Evolutionary conservation across 1,140 invertebrate genomes (phyloP), one percentile per base, ranked within the genome.

Genomic region (Eriocheir sinensis): DNA sequence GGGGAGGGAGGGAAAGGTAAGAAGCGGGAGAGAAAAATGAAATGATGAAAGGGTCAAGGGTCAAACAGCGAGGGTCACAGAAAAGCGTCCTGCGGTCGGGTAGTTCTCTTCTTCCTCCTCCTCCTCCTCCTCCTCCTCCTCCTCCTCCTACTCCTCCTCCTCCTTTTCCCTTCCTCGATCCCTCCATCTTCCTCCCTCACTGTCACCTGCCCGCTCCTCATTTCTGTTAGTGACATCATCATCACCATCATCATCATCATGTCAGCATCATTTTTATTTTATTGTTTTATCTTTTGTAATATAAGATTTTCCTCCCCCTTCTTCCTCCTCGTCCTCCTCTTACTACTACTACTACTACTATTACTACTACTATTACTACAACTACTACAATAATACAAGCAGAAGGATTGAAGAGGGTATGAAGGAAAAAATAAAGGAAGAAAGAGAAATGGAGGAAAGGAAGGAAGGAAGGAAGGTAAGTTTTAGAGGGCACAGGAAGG

Each of bases 341-440:
- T 72, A 72, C 60, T 72, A 72, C 60, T 72, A 72, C 60, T 27
- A 72, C 60, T 72, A 2, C 27, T 72, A 72, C 60, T 72, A n/a
- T n/a, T 72, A n/a, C 60, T 72, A n/a, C 27, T 72, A n/a, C 60
- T 72, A 72, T n/a, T 72, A n/a, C 60, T n/a, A n/a, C 60, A n/a
- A n/a, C 60, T 72, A 72, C 60, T 72, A 72, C 60, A n/a, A 72
- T 0, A 72, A 2, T 72, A 72, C 53, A 48, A 48, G 44, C 4
- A 72, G 60, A 2, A 72, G 6, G 8, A n/a, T 17, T 72, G 60
- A 2, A 72, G 44, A 48, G 15, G 44, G n/a, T n/a, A n/a, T n/a
- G n/a, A n/a, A n/a, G n/a, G n/a, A n/a, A n/a, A n/a, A n/a, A 53
- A 53, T 9, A 9, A 53, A 53, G 60, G 60, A n/a, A 72, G 60